Percentiles rank a stretch among this genome's conserved stretches.
phyloP scores from a whole-genome alignment of 2,797 vertebrate species.

The Helicolenus hilgendorfi region DNA sequence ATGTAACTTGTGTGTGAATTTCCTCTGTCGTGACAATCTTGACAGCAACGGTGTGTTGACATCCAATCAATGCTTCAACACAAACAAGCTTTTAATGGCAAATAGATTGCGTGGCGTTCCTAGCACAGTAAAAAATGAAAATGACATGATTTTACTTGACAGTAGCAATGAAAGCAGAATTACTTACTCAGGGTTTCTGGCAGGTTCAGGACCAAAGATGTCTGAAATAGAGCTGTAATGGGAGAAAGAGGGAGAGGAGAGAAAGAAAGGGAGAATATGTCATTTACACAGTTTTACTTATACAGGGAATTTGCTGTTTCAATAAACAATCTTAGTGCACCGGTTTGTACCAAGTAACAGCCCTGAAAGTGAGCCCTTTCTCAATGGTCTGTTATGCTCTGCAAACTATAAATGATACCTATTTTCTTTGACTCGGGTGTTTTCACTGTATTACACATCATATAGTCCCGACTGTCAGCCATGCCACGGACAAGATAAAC shows the following conservation, averaged over 20 bases:
- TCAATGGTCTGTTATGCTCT: background rate
- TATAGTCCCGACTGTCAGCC: background rate
- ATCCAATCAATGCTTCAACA: background rate
- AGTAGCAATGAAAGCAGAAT: background rate
- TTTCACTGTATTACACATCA: background rate
- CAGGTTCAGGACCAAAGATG: conserved; percentile 77
- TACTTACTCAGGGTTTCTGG: conserved; percentile 73
- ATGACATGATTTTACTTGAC: background rate
- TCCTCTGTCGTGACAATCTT: background rate
- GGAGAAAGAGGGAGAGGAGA: conserved; percentile 3
- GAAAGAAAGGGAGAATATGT: background rate
- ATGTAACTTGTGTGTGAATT: background rate
- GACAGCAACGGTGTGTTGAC: background rate
- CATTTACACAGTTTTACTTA: conserved; percentile 5
- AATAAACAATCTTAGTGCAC: background rate
- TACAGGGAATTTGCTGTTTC: background rate
- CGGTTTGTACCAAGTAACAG: background rate
- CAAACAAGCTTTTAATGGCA: background rate
- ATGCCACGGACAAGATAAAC: background rate
- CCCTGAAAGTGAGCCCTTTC: background rate
- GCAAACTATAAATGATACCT: background rate
- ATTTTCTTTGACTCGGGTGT: background rate
- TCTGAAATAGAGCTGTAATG: conserved; percentile 81
- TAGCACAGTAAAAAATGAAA: background rate
- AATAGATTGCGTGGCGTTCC: background rate